Evolutionary conservation across 2,888 invertebrate species (phyloP).

Genomic region (Leptinotarsa juncta): DNA sequence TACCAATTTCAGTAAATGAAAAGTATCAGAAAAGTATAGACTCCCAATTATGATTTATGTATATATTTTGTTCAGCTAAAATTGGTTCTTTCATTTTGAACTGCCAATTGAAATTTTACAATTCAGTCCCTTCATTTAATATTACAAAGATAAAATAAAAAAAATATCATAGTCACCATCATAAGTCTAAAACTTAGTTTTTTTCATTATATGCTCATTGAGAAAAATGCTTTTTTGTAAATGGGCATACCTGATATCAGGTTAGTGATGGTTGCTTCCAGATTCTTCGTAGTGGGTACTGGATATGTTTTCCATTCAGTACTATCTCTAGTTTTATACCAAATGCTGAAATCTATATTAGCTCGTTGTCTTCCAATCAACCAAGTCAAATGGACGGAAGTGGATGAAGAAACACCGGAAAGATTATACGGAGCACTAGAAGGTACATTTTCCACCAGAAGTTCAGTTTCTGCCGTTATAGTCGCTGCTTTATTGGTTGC

Average conservation of each 20-base stretch:
- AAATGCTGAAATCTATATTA: slow-evolving; percentile 85
- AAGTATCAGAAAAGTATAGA: too few species aligned
- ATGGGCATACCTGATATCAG: slow-evolving; percentile 73
- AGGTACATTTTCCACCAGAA: slow-evolving; percentile 86
- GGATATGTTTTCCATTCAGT: slow-evolving; percentile 88
- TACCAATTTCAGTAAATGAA: too few species aligned
- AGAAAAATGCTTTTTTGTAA: too few species aligned
- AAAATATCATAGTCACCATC: too few species aligned
- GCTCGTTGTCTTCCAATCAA: slow-evolving; percentile 82
- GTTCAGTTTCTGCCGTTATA: slow-evolving; percentile 82
- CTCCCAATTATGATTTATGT: too few species aligned
- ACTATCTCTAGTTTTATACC: slow-evolving; percentile 82
- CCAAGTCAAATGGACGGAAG: slow-evolving; percentile 85
- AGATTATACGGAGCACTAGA: slow-evolving; percentile 93
- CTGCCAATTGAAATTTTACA: too few species aligned
- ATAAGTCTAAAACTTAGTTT: too few species aligned
- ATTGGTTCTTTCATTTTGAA: too few species aligned
- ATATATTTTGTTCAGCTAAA: too few species aligned
- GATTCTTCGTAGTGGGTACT: slow-evolving; percentile 77
- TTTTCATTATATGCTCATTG: too few species aligned
- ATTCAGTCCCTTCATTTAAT: too few species aligned
- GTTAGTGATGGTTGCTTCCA: slow-evolving; percentile 83
- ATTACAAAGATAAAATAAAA: too few species aligned
- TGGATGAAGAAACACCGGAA: slow-evolving; percentile 77
- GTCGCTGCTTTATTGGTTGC: slow-evolving; percentile 90